Evolutionary conservation across 1,140 invertebrate genomes (phyloP), one percentile per base, ranked within the genome.

Genomic region (Tetranychus cinnabarinus): DNA sequence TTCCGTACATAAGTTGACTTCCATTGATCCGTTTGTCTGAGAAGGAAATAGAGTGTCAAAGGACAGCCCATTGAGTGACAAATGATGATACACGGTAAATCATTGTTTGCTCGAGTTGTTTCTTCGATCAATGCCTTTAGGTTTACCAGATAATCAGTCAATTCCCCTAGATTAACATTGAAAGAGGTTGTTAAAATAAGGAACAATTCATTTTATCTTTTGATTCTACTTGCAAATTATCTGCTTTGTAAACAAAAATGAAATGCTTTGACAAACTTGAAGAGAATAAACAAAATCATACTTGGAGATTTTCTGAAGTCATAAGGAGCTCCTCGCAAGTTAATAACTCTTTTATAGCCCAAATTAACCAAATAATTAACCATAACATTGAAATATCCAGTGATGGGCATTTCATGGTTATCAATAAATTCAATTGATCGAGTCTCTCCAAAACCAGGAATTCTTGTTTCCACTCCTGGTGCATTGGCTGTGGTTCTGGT

Each of bases 231-330:
- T 23, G n/a, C 33, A 31, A 31, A 55, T 31, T 31, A 55, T 55
- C 31, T 15, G 12, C 7, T 31, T 55, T 23, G 23, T 23, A 23
- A 23, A 23, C 23, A 23, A 23, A 23, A 23, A 23, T 23, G 23
- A 10, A 10, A 10, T 46, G 7, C 8, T 8, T 10, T 10, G 15
- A 10, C 15, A 46, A 10, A 46, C 45, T 46, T 23, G 39, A 42
- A 6, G 39, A 42, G 39, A 42, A 42, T 42, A 31, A n/a, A 23
- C 1, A 56, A 36, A 56, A 13, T 79, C 83, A 81, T 79, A 96
- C 91, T 92, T 70, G 92, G 91, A 64, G 84, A 89, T 80, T 83
- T 89, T 66, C 95, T 79, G 72, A 97, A 99, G 74, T 98, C 95
- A 75, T 91, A 98, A 2, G 95, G 93, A 55, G 92, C 92, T 63